These are phyloP conservation scores for Gambusia yucatana DNA, from an alignment of 2,797 vertebrate species.

Conservation along the genomic window DNA sequence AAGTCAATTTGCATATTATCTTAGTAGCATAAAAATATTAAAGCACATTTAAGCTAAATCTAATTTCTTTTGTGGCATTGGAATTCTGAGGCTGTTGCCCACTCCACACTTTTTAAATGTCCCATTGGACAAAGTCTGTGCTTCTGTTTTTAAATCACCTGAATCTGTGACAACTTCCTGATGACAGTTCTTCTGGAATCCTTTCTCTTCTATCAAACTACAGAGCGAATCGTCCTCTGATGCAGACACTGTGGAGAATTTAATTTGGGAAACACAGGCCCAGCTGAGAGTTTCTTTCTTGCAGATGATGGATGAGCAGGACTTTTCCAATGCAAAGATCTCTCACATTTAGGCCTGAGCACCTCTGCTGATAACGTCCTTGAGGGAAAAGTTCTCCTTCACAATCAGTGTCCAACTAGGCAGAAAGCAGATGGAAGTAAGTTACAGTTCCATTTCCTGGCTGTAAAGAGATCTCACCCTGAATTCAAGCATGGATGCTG, in stretches of 20 bases:
- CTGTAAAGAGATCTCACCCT: constrained; percentile 20
- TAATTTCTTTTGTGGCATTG: constrained; percentile 17
- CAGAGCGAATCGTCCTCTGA: constrained; percentile 54
- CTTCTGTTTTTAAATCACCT: constrained; percentile 50
- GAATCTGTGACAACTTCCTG: constrained; percentile 54
- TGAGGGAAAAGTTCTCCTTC: constrained; percentile 52
- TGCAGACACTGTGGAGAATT: constrained; percentile 69
- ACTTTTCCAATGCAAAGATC: constrained; percentile 63
- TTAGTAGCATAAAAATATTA: constrained; percentile 16
- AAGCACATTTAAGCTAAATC: constrained; percentile 11
- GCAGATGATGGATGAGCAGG: constrained; percentile 71
- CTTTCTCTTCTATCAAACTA: constrained; percentile 53
- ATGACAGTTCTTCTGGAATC: constrained; percentile 60
- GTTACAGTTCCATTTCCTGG: constrained; percentile 35
- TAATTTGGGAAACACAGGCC: constrained; percentile 69
- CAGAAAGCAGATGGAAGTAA: constrained; percentile 50
- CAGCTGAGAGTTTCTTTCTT: constrained; percentile 55
- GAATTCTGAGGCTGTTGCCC: constrained; percentile 31
- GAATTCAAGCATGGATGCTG: constrained; percentile 15
- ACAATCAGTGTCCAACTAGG: constrained; percentile 55
- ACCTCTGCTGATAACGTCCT: constrained; percentile 52
- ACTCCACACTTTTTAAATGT: constrained; percentile 41
- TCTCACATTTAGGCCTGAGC: constrained; percentile 58
- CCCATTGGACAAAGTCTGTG: constrained; percentile 16
- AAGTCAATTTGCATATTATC: constrained; percentile 41